Evolutionary conservation across 1,140 invertebrate species (phyloP).

Genomic region (Palaemon carinicauda): DNA sequence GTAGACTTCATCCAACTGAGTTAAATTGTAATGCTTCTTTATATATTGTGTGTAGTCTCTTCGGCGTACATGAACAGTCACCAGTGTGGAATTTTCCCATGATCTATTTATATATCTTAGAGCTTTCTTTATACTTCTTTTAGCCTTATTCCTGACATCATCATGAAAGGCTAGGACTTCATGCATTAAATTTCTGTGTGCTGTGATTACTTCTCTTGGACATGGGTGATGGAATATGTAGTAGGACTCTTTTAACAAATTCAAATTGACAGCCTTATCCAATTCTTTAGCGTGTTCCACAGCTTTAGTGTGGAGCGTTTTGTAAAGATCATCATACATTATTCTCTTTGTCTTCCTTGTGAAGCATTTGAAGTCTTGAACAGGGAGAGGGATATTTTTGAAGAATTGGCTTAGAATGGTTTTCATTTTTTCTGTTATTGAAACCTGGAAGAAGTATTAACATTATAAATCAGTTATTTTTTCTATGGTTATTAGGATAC

Average conservation of each 20-base stretch:
- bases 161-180: not conserved
- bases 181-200: not conserved
- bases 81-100: not conserved
- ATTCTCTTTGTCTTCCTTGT: not conserved
- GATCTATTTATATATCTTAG: not conserved
- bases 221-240: conserved; percentile 18
- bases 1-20: conserved; percentile 17
- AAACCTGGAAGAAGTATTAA: conserved; percentile 9
- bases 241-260: conserved; percentile 3
- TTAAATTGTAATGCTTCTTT: conserved; percentile 2
- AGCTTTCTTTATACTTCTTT: not conserved
- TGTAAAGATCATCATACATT: not conserved
- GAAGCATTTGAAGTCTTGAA: conserved; percentile 23
- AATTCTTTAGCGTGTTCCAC: not conserved
- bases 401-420: not conserved
- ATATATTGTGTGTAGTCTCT: conserved; percentile 18
- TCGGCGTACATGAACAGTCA: conserved; percentile 31
- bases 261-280: not conserved
- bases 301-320: not conserved
- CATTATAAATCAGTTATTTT: not conserved
- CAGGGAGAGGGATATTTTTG: not conserved
- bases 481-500: no score
- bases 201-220: not conserved
- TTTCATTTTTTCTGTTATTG: conserved; percentile 2
- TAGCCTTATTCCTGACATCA: not conserved